phyloP scores from a whole-genome alignment of 2,888 invertebrate genomes.

The Amphipyra tragopoginis region DNA sequence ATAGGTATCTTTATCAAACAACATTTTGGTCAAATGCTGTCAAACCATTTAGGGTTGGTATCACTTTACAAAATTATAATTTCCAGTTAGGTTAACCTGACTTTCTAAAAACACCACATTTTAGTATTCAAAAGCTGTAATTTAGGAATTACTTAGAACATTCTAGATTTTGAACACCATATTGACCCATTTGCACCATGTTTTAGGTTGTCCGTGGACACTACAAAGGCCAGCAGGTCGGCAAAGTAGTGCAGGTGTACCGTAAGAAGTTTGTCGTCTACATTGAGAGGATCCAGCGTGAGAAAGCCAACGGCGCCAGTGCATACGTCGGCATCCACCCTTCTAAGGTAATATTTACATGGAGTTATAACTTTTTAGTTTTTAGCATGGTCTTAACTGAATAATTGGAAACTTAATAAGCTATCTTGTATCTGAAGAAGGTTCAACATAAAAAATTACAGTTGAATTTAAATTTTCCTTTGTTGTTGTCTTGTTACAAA shows the following conservation, averaged over 20 bases:
- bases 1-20: constrained; percentile 10
- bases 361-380: not conserved
- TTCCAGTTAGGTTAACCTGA: not conserved
- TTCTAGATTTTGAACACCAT: not conserved
- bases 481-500: no score
- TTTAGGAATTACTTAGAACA: not conserved
- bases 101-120: not conserved
- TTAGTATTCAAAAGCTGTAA: not conserved
- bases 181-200: constrained; percentile 19
- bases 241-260: constrained; percentile 99
- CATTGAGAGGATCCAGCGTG: constrained; percentile 99
- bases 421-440: no score
- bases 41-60: constrained; percentile 44
- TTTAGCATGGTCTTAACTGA: not conserved
- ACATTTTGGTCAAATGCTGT: constrained; percentile 10
- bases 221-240: constrained; percentile 99
- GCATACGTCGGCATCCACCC: constrained; percentile 99
- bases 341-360: constrained; percentile 93
- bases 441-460: no score
- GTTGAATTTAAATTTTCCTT: no score
- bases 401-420: no score
- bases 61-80: constrained; percentile 9
- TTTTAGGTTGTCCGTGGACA: constrained; percentile 98
- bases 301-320: constrained; percentile 99
- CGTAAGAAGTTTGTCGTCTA: constrained; percentile 99